Conservation (phyloP, 2,888 invertebrate genomes). For the Molorchus minor region DNA sequence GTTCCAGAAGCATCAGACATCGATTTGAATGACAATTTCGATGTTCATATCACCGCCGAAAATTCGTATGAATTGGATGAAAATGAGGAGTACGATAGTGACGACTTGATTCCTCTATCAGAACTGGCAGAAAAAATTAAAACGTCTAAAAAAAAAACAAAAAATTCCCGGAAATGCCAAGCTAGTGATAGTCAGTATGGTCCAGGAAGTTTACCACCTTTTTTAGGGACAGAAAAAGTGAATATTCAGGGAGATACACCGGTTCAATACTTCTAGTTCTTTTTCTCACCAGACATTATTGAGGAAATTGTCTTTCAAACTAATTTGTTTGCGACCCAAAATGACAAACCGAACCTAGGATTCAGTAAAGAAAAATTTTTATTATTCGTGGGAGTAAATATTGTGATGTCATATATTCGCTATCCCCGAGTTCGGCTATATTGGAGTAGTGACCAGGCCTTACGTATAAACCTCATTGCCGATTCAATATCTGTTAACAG, state of each 20-base stretch:
- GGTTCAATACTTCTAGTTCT: background rate
- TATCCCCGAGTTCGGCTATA: conserved; percentile 1
- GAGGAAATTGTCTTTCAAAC: background rate
- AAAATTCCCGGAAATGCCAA: background rate
- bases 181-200: background rate
- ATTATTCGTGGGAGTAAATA: background rate
- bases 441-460: background rate
- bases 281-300: background rate
- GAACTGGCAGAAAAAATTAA: background rate
- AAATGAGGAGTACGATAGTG: background rate
- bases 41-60: background rate
- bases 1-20: background rate
- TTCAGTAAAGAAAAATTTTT: background rate
- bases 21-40: background rate
- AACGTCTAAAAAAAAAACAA: background rate
- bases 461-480: background rate
- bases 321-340: background rate
- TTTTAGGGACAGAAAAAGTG: background rate
- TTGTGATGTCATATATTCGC: conserved; percentile 1
- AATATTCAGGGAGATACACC: background rate
- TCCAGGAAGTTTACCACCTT: background rate
- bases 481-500: background rate
- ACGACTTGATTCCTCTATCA: background rate
- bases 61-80: background rate
- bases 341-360: background rate